Percentiles rank a stretch among this genome's conserved stretches.
phyloP scores from a whole-genome alignment of 2,797 vertebrate species.

The Decapterus maruadsi region DNA sequence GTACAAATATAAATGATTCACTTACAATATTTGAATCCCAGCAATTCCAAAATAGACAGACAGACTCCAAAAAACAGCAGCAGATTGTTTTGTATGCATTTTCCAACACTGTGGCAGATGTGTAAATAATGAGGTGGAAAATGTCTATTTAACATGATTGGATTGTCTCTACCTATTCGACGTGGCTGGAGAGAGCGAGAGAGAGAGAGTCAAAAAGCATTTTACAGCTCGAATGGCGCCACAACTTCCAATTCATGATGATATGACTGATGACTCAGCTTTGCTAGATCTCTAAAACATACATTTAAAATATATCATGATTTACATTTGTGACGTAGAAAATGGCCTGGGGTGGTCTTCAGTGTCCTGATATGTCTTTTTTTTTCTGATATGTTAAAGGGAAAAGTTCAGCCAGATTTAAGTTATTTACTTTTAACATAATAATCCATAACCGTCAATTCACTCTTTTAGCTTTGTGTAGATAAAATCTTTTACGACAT shows the following conservation, averaged over 20 bases:
- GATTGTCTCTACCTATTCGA: conserved; percentile 75
- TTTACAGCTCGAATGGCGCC: conserved; percentile 71
- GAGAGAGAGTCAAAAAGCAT: conserved; percentile 64
- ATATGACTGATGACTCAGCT: conserved; percentile 43
- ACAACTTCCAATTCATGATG: conserved; percentile 49
- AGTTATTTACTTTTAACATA: conserved; percentile 31
- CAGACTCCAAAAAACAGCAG: conserved; percentile 83
- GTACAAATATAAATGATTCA: conserved; percentile 87
- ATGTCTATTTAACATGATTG: conserved; percentile 76
- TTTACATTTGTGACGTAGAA: conserved; percentile 65
- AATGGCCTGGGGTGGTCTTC: conserved; percentile 63
- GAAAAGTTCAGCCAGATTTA: conserved; percentile 60
- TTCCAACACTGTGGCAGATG: conserved; percentile 73
- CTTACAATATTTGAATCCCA: conserved; percentile 84
- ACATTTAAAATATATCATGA: conserved; percentile 64
- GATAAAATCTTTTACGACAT: background rate
- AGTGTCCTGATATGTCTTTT: conserved; percentile 72
- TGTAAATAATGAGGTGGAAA: conserved; percentile 73
- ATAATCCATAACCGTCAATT: conserved; percentile 21
- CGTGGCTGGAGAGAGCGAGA: conserved; percentile 44
- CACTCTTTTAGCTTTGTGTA: conserved; percentile 17
- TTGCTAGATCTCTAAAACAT: conserved; percentile 49
- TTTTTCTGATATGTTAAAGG: conserved; percentile 76
- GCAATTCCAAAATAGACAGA: conserved; percentile 84
- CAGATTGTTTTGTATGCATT: conserved; percentile 83